Percentiles rank a stretch among this genome's conserved stretches.
These are phyloP conservation scores for Capitella teleta DNA, from an alignment of 1,140 invertebrate species.

Conservation along the genomic window DNA sequence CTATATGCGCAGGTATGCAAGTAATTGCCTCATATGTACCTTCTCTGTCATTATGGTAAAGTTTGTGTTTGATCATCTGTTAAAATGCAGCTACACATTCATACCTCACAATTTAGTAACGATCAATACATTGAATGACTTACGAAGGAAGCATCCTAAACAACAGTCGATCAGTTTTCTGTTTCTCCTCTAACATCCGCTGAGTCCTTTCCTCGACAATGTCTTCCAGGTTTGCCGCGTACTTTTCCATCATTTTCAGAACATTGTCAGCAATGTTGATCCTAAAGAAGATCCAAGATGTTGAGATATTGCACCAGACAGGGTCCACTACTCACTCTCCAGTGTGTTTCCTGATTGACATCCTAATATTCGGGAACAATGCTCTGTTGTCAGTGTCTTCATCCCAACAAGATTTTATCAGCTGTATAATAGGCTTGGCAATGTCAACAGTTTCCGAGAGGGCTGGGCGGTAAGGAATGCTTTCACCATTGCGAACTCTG, in stretches of 20 bases:
- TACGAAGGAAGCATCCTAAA: slow-evolving; percentile 80
- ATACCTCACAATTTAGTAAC: too few relatives aligned
- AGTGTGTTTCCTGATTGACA: too few relatives aligned
- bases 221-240: slow-evolving; percentile 81
- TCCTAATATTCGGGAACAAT: slow-evolving; percentile 24
- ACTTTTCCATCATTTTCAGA: slow-evolving; percentile 87
- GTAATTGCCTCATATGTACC: not conserved
- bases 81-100: too few relatives aligned
- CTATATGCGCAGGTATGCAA: not conserved
- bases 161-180: slow-evolving; percentile 76
- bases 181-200: slow-evolving; percentile 76
- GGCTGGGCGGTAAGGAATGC: slow-evolving; percentile 1
- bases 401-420: slow-evolving; percentile 3
- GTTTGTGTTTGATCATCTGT: not conserved
- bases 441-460: slow-evolving; percentile 3
- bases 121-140: slow-evolving; percentile 13
- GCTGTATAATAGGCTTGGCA: not conserved
- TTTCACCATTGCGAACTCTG: slow-evolving; percentile 2
- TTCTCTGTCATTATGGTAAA: not conserved
- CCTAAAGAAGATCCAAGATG: slow-evolving; percentile 46
- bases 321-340: too few relatives aligned
- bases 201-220: slow-evolving; percentile 74
- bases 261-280: slow-evolving; percentile 85
- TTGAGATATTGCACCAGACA: too few relatives aligned
- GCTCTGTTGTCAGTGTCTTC: slow-evolving; percentile 13